Conservation (phyloP, 2,797 vertebrate genomes). For the Anniella stebbinsi region DNA sequence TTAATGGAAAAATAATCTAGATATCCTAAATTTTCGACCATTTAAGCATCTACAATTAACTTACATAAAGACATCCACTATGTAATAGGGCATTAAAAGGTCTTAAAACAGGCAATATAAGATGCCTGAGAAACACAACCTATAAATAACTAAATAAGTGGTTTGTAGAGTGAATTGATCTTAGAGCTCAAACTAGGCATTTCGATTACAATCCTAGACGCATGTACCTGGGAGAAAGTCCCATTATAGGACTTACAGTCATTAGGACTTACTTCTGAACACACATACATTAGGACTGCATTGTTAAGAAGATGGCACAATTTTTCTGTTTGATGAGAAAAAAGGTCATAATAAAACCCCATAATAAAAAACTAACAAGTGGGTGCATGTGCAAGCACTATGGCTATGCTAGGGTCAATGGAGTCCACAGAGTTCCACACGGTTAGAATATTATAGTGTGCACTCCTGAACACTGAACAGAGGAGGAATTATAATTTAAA, state of each 20-base stretch:
- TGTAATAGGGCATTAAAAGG: background rate
- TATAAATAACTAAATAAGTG: background rate
- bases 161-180: conserved; percentile 30
- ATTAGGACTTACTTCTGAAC: too few relatives aligned
- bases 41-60: background rate
- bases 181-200: conserved; percentile 4
- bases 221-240: background rate
- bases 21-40: conserved; percentile 5
- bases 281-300: conserved; percentile 13
- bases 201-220: background rate
- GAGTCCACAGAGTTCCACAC: background rate
- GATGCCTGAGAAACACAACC: background rate
- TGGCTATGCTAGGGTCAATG: background rate
- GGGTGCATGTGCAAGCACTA: background rate
- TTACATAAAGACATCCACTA: background rate
- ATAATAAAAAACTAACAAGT: background rate
- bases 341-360: conserved; percentile 1
- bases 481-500: too few relatives aligned
- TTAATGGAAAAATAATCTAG: conserved; percentile 16
- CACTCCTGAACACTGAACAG: background rate
- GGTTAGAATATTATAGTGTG: background rate
- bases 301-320: conserved; percentile 18
- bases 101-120: background rate
- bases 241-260: background rate
- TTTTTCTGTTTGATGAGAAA: conserved; percentile 31